Evolutionary conservation across 2,888 invertebrate species (phyloP).

Genomic region (Volucella zonaria): DNA sequence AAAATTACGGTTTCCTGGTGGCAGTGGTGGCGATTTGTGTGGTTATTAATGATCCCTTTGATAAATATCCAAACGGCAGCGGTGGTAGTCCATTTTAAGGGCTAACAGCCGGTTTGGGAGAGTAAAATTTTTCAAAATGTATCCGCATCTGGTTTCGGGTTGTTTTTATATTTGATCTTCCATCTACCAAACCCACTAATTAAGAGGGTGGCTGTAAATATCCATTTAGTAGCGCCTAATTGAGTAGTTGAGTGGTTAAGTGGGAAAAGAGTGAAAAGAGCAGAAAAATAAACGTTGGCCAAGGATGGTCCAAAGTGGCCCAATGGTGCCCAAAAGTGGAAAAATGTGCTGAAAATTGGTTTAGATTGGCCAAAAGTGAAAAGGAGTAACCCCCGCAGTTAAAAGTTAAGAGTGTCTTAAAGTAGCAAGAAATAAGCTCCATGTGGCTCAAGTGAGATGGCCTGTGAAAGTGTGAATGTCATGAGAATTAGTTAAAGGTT

Average conservation of each 20-base stretch:
- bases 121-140: slow-evolving; percentile 20
- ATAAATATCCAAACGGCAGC: slow-evolving; percentile 21
- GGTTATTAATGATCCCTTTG: slow-evolving; percentile 31
- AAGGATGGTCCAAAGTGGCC: too few species aligned
- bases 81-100: slow-evolving; percentile 12
- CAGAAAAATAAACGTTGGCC: slow-evolving; percentile 11
- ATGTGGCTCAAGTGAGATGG: too few species aligned
- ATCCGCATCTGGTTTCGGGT: slow-evolving; percentile 3
- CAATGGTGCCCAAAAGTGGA: too few species aligned
- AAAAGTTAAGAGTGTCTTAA: too few species aligned
- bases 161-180: neutral
- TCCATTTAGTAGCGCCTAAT: slow-evolving; percentile 22
- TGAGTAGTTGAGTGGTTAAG: slow-evolving; percentile 13
- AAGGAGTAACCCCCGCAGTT: too few species aligned
- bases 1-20: slow-evolving; percentile 14
- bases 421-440: too few species aligned
- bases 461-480: too few species aligned
- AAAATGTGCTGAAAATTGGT: too few species aligned
- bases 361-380: too few species aligned
- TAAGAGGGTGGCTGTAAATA: slow-evolving; percentile 32
- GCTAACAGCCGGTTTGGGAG: neutral
- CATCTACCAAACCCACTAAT: slow-evolving; percentile 4
- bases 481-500: too few species aligned
- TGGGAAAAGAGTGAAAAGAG: slow-evolving; percentile 7
- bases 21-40: slow-evolving; percentile 26